Evolutionary conservation across 2,888 invertebrate genomes (phyloP).

Genomic region (Cantharis flavilabris): DNA sequence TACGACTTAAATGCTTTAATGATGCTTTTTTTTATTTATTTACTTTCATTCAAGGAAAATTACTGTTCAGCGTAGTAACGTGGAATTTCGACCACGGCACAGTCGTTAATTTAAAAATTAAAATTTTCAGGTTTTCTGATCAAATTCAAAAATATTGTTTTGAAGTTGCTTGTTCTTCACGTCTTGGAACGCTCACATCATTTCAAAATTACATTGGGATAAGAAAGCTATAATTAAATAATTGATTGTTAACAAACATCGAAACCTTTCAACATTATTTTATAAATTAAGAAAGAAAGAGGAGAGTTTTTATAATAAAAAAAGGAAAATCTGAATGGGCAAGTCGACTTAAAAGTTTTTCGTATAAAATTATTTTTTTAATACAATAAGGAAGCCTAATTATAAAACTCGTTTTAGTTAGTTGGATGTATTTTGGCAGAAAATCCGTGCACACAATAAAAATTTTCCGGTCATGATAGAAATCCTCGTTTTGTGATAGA

Average conservation of each 20-base stretch:
- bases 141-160: too few relatives aligned
- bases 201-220: too few relatives aligned
- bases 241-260: too few relatives aligned
- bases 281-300: neutral
- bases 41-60: too few relatives aligned
- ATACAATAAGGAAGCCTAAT: slow-evolving; percentile 3
- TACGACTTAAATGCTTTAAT: too few relatives aligned
- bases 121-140: too few relatives aligned
- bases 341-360: neutral
- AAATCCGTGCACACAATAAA: slow-evolving; percentile 16
- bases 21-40: too few relatives aligned
- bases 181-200: too few relatives aligned
- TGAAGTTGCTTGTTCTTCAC: too few relatives aligned
- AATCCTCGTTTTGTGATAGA: slow-evolving; percentile 15
- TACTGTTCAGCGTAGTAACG: too few relatives aligned
- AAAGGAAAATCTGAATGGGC: neutral
- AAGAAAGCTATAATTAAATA: neutral
- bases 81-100: too few relatives aligned
- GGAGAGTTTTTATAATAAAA: neutral
- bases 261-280: neutral
- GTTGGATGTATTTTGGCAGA: slow-evolving; percentile 12
- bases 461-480: slow-evolving; percentile 12
- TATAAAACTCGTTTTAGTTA: slow-evolving; percentile 4
- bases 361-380: neutral
- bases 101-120: too few relatives aligned